Base-by-base conservation (phyloP, 2,113 vertebrate genomes). In the Amphilophus citrinellus region DNA sequence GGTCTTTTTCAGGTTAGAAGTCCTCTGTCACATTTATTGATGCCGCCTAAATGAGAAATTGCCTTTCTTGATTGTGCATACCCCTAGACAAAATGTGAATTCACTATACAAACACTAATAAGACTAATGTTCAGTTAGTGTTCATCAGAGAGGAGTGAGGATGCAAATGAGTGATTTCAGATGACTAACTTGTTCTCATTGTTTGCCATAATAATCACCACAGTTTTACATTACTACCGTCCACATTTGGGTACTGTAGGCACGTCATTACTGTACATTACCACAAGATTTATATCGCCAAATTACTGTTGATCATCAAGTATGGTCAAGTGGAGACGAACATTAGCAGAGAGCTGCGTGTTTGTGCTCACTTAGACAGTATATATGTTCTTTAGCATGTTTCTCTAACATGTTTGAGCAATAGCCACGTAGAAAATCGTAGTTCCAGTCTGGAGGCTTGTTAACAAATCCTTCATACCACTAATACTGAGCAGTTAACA, bases 31-130 rank as follows among this genome's bases (percentile, higher is more conserved):
- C 11, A 9, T 58, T 18, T 61, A 27, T 27, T 39, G 53, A 59
- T 32, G 61, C 56, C 35, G 20, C 53, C 75, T 84, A 14, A 57
- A 61, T 68, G 47, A 88, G 76, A 76, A 50, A 59, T 56, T 14
- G 80, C 66, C 73, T 82, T 82, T 82, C 37, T 76, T 90, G 80
- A 80, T 79, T 76, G 77, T 89, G 79, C 56, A 58, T 66, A 66
- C 63, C 73, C 73, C 80, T 6, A 73, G 35, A 85, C 13, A 87
- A 83, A 89, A 92, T 91, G 84, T 91, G 88, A 93, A 92, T 78
- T 84, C 65, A 82, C 20, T 44, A 37, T 30, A 87, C 18, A 77
- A 66, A 86, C 58, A 89, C 63, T 53, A 59, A 77, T 47, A 27
- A 18, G 6, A 47, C 75, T 76, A 47, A 27, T 6, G 37, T 79